These are phyloP conservation scores for Rhyacichthys aspro DNA, from an alignment of 2,797 vertebrate species.

Conservation along the genomic window DNA sequence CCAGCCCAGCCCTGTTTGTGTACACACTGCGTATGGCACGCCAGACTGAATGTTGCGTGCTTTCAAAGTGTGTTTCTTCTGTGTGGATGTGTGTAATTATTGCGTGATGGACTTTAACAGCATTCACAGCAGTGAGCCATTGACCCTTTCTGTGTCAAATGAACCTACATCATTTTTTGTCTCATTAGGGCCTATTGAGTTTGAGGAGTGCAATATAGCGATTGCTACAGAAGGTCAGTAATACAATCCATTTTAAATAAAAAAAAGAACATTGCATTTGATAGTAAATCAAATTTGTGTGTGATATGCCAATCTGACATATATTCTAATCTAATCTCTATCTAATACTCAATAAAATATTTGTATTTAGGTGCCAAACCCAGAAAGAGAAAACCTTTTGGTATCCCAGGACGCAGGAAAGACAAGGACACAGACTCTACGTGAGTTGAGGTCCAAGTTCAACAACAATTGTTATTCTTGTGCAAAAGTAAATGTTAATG, in stretches of 20 bases:
- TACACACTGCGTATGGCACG: conserved; percentile 44
- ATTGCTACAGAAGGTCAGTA: conserved; percentile 89
- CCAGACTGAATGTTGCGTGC: conserved; percentile 50
- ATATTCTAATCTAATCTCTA: no score
- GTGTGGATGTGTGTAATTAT: conserved; percentile 50
- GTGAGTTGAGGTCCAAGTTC: conserved; percentile 75
- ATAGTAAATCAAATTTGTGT: not conserved
- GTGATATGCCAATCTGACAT: not conserved
- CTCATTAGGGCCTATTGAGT: conserved; percentile 91
- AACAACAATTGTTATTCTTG: not conserved
- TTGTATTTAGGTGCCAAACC: conserved; percentile 87
- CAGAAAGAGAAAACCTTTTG: conserved; percentile 92
- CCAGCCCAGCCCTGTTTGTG: conserved; percentile 46
- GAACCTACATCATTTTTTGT: conserved; percentile 60
- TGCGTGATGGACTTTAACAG: conserved; percentile 69
- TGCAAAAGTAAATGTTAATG: not conserved
- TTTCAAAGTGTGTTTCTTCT: conserved; percentile 25
- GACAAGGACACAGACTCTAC: conserved; percentile 95
- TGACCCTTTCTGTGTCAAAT: conserved; percentile 63
- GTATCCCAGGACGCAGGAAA: conserved; percentile 91
- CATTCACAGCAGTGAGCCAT: conserved; percentile 50
- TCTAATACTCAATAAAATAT: conserved; percentile 35
- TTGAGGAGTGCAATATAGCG: conserved; percentile 95
- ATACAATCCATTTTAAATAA: not conserved
- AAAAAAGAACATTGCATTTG: not conserved